A percentile compares a stretch with the other conserved stretches of the same genome.
Evolutionary conservation across 2,797 vertebrate species (phyloP).

Genomic region (Tokudaia muenninki): DNA sequence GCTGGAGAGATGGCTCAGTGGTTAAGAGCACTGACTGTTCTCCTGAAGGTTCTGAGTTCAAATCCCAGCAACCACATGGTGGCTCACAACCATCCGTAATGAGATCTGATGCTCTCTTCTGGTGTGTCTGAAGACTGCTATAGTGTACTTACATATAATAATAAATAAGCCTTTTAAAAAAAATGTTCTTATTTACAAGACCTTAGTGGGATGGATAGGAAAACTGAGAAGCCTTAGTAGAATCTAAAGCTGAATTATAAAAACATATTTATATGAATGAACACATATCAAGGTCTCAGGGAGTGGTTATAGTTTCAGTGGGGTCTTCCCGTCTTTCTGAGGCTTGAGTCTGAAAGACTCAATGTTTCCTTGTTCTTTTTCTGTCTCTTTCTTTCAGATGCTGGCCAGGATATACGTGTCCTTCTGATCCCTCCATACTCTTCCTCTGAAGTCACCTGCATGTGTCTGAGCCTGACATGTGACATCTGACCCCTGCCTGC

Average conservation of each 20-base stretch:
- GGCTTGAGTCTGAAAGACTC: neutral
- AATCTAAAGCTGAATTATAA: conserved; percentile 4
- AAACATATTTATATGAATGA: neutral
- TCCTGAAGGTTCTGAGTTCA: too few relatives aligned
- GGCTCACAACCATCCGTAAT: too few relatives aligned
- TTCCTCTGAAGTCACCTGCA: neutral
- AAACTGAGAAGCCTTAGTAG: neutral
- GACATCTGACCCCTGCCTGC: neutral
- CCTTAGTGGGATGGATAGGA: neutral
- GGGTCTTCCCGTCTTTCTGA: neutral
- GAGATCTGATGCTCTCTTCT: too few relatives aligned
- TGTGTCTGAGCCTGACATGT: neutral
- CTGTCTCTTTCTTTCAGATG: neutral
- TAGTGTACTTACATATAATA: too few relatives aligned
- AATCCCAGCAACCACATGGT: too few relatives aligned
- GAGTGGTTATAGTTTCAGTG: too few relatives aligned
- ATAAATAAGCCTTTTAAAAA: too few relatives aligned
- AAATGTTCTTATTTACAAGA: neutral
- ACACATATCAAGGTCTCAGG: neutral
- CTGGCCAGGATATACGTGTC: neutral
- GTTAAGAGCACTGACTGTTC: too few relatives aligned
- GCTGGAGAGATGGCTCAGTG: too few relatives aligned
- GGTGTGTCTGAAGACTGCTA: too few relatives aligned
- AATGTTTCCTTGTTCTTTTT: neutral
- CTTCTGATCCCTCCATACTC: neutral